Base-by-base conservation (phyloP, 1,140 invertebrate genomes). In the Sarcophaga bullata region DNA sequence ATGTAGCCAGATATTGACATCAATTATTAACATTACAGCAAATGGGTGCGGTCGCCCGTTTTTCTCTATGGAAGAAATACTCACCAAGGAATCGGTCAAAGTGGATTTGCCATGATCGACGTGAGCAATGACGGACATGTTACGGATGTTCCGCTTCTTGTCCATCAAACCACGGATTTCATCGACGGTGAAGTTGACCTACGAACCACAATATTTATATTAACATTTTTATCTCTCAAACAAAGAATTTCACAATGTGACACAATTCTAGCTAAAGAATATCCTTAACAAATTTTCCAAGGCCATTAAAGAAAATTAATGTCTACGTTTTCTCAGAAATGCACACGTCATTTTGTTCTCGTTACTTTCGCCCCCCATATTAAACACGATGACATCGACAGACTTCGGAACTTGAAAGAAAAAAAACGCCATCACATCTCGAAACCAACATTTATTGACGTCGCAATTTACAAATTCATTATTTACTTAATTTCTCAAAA, bases 101-200 rank as follows among this genome's bases (percentile, higher is more conserved):
- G 99, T 99, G 85, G 98, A 99, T 92, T 99, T 99, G 90, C 99
- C 99, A 91, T 99, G 99, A 94, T 99, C 99, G 84, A 99, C 99
- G 92, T 99, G 99, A 87, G 99, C 99, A 92, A 99, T 99, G 91
- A 99, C 99, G 90, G 98, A 99, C 98, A 99, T 99, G 93, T 99
- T 99, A 91, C 99, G 95, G 92, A 99, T 99, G 90, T 99, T 99
- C 92, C 93, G 93, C 93, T 99, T 99, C 91, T 98, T 98, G 96
- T 99, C 98, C 98, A 99, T 99, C 95, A 99, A 97, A 90, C 88
- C 92, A 93, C 98, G 96, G 93, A 99, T 99, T 93, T 99, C 98
- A 93, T 99, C 98, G 93, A 99, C 97, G 81, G 98, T 99, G 92
- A 99, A 99, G 95, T 99, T 99, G 94, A 99, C 98, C 98, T 98